Base-by-base conservation (phyloP, 2,113 vertebrate species). In the Seriola quinqueradiata region DNA sequence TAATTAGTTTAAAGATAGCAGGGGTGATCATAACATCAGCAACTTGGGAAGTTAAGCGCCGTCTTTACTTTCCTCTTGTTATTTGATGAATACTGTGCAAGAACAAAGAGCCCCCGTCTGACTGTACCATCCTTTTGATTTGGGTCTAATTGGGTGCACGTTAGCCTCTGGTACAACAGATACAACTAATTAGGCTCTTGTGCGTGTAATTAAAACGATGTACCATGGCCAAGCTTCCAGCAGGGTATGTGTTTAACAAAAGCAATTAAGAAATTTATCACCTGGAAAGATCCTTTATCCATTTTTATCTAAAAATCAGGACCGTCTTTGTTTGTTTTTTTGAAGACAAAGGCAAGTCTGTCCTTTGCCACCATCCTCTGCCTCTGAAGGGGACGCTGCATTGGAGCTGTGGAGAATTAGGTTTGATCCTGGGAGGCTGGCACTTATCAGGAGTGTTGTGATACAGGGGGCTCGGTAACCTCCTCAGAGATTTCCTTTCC, bases 101-200 rank as follows among this genome's bases (percentile, higher is more conserved):
- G 84, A 91, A 91, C 85, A 91, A 91, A 90, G 83, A 74, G 3
- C 8, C 44, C 73, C 79, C 38, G 58, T 74, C 67, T 84, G 79
- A 85, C 79, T 87, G 78, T 84, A 83, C 70, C 46, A 76, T 89
- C 88, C 92, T 93, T 93, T 93, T 94, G 92, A 95, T 94, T 94
- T 65, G 28, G 79, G 81, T 90, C 88, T 96, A 95, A 95, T 95
- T 94, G 94, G 90, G 84, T 90, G 86, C 74, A 86, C 77, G 88
- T 89, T 93, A 88, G 95, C 94, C 93, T 91, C 93, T 92, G 90
- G 95, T 94, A 91, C 83, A 90, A 92, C 86, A 91, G 93, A 95
- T 94, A 90, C 65, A 90, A 89, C 94, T 95, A 95, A 96, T 95
- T 95, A 95, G 92, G 87, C 89, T 89, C 90, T 88, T 87, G 89